Evolutionary conservation across 92 coral and sea anemone species (phyloP), one percentile per base, ranked within the genome.

Genomic region (Actinernus sp.): DNA sequence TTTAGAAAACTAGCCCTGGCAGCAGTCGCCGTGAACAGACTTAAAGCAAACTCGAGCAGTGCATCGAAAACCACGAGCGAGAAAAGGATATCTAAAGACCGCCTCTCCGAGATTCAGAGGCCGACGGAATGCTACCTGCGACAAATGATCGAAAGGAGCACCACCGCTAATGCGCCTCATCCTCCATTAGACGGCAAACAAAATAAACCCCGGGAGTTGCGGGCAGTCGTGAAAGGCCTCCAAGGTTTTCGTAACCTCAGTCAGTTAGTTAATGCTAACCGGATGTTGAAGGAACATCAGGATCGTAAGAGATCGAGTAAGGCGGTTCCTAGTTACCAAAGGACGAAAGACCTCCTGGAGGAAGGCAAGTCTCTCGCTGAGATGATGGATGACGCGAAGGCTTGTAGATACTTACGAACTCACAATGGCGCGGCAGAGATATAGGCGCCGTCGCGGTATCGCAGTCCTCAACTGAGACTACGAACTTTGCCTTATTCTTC

Each of bases 51-150:
- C 10, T 12, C 10, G 52, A 45, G 41, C 41, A 34, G 14, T 34
- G 8, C 41, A 6, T 6, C 41, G 41, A 34, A 14, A 45, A 17
- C 18, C 10, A 45, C 5, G 10, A 17, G 22, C 10, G 22, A 45
- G 10, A 32, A 21, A 25, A 36, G 36, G 11, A 44, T 55, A 70
- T 39, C 54, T 17, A 70, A 70, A 41, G 57, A 56, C 44, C 18
- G 78, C 43, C 29, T 70, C 31, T 25, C 38, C 1, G 78, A 41
- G 32, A 55, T 70, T 26, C 66, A 55, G 23, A 54, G 48, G 43
- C 78, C 78, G 0, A 70, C 78, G 2, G 78, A 55, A 31, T 55
- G 78, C 66, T 70, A 54, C 48, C n/a, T 70, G 9, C 58, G 66
- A 19, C 78, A 70, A 26, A 55, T 62, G 11, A 11, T 70, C 20